Evolutionary conservation across 1,140 invertebrate species (phyloP), one percentile per base, ranked within the genome.

Genomic region (Maconellicoccus hirsutus): DNA sequence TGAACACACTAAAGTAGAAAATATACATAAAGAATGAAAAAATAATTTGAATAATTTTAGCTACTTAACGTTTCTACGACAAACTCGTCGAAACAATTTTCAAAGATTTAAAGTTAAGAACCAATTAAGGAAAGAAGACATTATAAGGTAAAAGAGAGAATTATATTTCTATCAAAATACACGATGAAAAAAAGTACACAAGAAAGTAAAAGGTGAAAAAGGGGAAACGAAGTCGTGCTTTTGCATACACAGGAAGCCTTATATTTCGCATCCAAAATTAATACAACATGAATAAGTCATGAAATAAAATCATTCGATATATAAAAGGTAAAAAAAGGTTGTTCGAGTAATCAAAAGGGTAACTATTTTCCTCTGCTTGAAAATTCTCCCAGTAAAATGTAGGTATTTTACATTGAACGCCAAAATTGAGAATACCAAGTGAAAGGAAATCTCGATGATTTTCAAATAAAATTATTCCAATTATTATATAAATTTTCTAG

Each of bases 201-300:
- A 52, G n/a, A 52, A 52, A 19, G 12, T 52, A 14, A 19, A 19
- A 52, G 42, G 42, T 14, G 42, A 16, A 22, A 25, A 26, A 26
- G 61, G 22, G 52, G 16, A 22, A 66, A 22, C 42, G 42, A 25
- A 66, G 25, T 66, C 61, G 21, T 66, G 21, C 25, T 66, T 66
- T 66, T 66, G 61, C 61, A 66, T 66, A 26, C 61, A 23, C 19
- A 66, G 61, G 16, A 66, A 66, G 25, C 10, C 61, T 26, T 66
- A 66, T 66, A 23, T 66, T 66, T 66, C 61, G 21, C 22, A 66
- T 10, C 61, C 2, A 66, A 66, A 66, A 66, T 66, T 66, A 66
- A 66, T 66, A 23, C 22, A 66, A 25, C 61, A 66, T 66, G 61
- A 66, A 66, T 66, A 66, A 66, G 61, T 66, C 61, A 66, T 66